Base-by-base conservation (phyloP, 2,888 invertebrate species). In the Palloptera scutellata region DNA sequence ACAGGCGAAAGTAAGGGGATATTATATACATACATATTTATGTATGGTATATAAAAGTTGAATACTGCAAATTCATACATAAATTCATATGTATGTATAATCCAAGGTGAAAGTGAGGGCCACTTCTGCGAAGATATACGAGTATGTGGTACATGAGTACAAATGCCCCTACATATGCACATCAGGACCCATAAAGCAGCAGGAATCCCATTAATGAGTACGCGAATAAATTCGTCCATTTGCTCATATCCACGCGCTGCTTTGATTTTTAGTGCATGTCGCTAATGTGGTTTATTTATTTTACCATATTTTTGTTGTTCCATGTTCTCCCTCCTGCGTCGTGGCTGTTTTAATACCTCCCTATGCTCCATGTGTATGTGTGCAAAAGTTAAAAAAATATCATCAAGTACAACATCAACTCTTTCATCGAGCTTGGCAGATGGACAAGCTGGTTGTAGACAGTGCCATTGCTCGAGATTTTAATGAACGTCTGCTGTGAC, bases 401-500 rank as follows among this genome's bases (percentile, higher is more conserved):
- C 48, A 48, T 48, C 10, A 48, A 48, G 11, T n/a, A 11, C 10
- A 48, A 15, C 48, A 8, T 11, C 11, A 48, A 48, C 48, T 15
- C n/a, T n/a, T 48, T 13, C 48, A 48, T 11, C n/a, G 13, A n/a
- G 48, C 48, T 48, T 48, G 48, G 15, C 11, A 15, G 48, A 48
- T 48, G 48, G 48, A 48, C 48, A 13, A 4, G 30, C 30, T 30
- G 2, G 3, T 30, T 30, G 30, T 30, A 30, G 30, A 30, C 30
- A 30, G 6, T 30, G 30, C 30, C 2, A 6, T 30, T 30, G 48
- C 5, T 15, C 9, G n/a, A 48, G 5, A 15, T 48, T 15, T 48
- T 48, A 48, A 48, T 48, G 48, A 11, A 48, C 48, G 48, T 48
- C 48, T 48, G 15, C 48, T 48, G 48, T 48, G 48, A 48, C 48